Conservation (phyloP, 2,888 invertebrate genomes). For the Therioaphis trifolii region DNA sequence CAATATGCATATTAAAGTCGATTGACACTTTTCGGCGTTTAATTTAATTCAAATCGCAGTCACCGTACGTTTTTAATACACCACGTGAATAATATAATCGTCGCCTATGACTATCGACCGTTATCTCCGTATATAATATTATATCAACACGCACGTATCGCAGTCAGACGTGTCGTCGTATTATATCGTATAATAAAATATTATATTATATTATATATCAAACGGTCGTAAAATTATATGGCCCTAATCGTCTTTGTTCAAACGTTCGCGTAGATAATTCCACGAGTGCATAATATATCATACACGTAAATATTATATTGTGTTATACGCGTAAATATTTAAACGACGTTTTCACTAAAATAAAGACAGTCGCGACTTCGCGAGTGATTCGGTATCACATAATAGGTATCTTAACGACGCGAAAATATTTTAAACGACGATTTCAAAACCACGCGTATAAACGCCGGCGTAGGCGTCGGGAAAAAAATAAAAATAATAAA, state of each 20-base stretch:
- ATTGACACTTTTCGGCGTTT: too few species aligned
- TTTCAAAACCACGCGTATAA: too few species aligned
- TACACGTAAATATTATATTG: neutral
- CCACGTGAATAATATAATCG: too few species aligned
- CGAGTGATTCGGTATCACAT: neutral
- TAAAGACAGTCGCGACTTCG: neutral
- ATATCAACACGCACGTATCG: too few species aligned
- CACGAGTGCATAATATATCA: neutral
- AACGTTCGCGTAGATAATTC: neutral
- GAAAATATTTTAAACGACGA: neutral
- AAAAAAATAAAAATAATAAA: neutral
- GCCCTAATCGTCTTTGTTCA: neutral
- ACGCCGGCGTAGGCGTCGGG: neutral
- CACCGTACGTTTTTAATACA: too few species aligned
- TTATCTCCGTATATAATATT: too few species aligned
- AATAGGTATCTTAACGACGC: neutral
- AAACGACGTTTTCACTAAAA: neutral
- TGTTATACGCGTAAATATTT: neutral
- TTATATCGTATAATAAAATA: too few species aligned
- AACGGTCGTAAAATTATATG: neutral
- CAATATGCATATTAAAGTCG: too few species aligned
- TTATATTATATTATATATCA: neutral
- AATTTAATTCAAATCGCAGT: too few species aligned
- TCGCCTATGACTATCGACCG: too few species aligned
- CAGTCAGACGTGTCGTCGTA: too few species aligned